Evolutionary conservation across 2,113 vertebrate genomes (phyloP), one percentile per base, ranked within the genome.

Genomic region (Dipodomys ordii): DNA sequence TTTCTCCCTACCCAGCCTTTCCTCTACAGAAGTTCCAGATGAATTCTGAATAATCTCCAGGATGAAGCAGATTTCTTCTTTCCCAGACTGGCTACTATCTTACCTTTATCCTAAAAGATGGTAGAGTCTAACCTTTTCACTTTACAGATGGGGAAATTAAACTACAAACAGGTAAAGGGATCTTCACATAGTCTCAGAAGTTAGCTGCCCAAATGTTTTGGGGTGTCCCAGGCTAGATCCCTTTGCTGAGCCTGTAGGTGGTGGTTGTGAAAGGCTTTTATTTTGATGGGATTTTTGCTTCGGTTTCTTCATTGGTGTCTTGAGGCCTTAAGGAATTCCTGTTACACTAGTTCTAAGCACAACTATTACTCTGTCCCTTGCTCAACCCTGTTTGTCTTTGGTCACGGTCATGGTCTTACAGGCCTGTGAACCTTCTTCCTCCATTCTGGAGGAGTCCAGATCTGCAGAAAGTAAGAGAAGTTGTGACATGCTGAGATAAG

Each of bases 281-380:
- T 93, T 95, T 93, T 93, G n/a, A 86, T 80, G 28, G 16, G 60
- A 94, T 83, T 88, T 93, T 91, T 57, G n/a, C 81, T 96, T 92
- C 46, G 76, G 23, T 90, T 93, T 95, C 62, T 94, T 95, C 76
- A 93, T 35, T 78, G 44, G 39, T 87, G 9, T 94, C 83, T 93
- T 89, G 84, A 78, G 57, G 32, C 25, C 4, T 64, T 93, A 90
- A 88, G 62, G 44, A 95, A 91, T 64, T 62, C 4, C 71, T 83
- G 15, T 10, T 71, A 82, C 7, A 79, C 10, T 88, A 67, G 53
- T 85, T 69, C 67, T 92, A 96, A 86, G 71, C 62, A 94, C 57
- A 94, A 76, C 68, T 82, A 92, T 20, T 82, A 78, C 10, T 67
- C 46, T 79, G n/a, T 83, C 12, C 44, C 60, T 74, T 65, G 28